Percentiles rank a stretch among this genome's conserved stretches.
Evolutionary conservation across 2,797 vertebrate genomes (phyloP).

Genomic region (Pseudopleuronectes americanus): DNA sequence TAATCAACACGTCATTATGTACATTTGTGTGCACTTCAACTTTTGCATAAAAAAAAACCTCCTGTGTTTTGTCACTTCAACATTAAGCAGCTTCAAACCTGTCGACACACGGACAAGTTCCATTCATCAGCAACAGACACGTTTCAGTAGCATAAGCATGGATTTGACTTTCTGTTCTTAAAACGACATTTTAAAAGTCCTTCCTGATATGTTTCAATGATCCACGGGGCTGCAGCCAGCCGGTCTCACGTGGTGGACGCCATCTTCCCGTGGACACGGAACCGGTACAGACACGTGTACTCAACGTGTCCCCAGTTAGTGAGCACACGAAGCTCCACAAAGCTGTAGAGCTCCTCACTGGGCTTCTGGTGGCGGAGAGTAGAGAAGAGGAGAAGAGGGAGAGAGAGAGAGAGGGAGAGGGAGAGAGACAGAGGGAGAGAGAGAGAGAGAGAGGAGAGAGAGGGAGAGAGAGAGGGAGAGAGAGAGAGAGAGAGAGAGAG

Average conservation of each 20-base stretch:
- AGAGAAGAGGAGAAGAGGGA: not conserved
- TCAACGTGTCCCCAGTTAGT: conserved; percentile 93
- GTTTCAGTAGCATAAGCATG: conserved; percentile 44
- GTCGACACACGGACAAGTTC: conserved; percentile 2
- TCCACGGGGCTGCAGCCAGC: fast-evolving
- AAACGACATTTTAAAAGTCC: not conserved
- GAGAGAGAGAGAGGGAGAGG: too few species aligned
- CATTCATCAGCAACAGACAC: not conserved
- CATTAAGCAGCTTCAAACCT: not conserved
- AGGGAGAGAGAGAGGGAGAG: too few species aligned
- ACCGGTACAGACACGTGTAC: conserved; percentile 95
- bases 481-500: too few species aligned
- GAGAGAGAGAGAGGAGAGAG: not conserved
- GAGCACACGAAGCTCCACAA: conserved; percentile 90
- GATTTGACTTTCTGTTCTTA: not conserved
- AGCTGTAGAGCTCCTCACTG: conserved; percentile 56
- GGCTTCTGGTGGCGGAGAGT: conserved; percentile 72
- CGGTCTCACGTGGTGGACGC: conserved; percentile 36
- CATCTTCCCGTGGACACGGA: conserved; percentile 89
- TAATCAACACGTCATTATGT: too few species aligned
- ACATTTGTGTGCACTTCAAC: not conserved
- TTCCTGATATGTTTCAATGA: not conserved
- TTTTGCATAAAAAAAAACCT: conserved; percentile 28
- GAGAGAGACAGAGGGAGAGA: conserved; percentile 17
- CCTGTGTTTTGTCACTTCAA: conserved; percentile 4